Evolutionary conservation across 2,888 invertebrate species (phyloP).

Genomic region (Magallana nippona): DNA sequence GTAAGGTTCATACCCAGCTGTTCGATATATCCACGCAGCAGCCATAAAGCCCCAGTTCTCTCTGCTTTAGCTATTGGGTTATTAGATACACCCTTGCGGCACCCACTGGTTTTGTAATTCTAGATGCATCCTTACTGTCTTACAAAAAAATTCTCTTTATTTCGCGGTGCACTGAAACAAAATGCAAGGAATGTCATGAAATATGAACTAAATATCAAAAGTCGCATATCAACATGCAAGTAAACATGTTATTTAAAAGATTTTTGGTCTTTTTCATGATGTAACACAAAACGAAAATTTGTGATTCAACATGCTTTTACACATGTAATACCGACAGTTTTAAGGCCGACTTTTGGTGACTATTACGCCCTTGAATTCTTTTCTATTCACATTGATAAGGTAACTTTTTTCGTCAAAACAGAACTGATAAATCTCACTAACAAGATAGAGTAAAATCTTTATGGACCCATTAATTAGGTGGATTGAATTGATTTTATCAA

Average conservation of each 20-base stretch:
- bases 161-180: background rate
- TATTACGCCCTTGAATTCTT: background rate
- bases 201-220: background rate
- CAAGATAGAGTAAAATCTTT: background rate
- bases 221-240: background rate
- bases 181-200: constrained; percentile 16
- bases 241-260: background rate
- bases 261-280: no score
- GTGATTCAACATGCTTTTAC: background rate
- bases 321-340: background rate
- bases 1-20: background rate
- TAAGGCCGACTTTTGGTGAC: background rate
- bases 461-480: constrained; percentile 18
- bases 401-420: background rate
- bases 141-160: background rate
- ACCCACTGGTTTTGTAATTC: background rate
- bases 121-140: constrained; percentile 25
- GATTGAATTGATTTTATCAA: constrained; percentile 17
- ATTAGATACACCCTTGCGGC: constrained; percentile 2
- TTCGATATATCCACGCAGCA: background rate
- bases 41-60: background rate
- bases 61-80: background rate
- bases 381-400: background rate
- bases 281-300: background rate
- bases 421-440: background rate